These are phyloP conservation scores for Dexiosoma caninum DNA, from an alignment of 2,888 invertebrate species.

Conservation along the genomic window DNA sequence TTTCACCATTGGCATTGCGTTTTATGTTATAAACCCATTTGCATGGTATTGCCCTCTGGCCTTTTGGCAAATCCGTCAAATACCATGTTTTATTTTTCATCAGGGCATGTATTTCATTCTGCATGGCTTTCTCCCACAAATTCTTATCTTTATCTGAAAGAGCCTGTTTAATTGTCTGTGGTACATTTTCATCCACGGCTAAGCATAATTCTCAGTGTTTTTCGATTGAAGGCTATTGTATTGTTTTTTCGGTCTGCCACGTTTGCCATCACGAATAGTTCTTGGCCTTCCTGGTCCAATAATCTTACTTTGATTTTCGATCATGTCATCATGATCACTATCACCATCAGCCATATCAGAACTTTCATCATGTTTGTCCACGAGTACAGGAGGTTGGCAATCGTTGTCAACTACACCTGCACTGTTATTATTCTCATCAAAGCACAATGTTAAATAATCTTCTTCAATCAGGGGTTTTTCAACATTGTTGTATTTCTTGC, in stretches of 20 bases:
- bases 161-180: not conserved
- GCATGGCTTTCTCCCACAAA: not conserved
- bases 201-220: not conserved
- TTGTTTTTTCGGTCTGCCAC: not conserved
- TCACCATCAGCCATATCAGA: not conserved
- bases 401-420: too few relatives aligned
- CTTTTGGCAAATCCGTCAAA: not conserved
- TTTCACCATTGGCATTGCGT: not conserved
- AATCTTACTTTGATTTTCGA: not conserved
- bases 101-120: conserved; percentile 21
- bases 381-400: too few relatives aligned
- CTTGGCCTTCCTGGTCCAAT: not conserved
- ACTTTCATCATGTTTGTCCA: not conserved
- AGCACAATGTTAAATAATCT: too few relatives aligned
- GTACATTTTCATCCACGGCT: too few relatives aligned
- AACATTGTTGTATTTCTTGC: not conserved
- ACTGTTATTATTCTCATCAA: too few relatives aligned
- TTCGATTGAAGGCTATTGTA: not conserved
- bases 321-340: not conserved
- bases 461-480: too few relatives aligned
- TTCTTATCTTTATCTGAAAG: not conserved
- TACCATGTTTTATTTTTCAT: not conserved
- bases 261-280: not conserved
- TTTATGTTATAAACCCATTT: not conserved
- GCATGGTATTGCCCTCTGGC: not conserved